Evolutionary conservation across 2,797 vertebrate genomes (phyloP), one percentile per base, ranked within the genome.

Genomic region (Ataeniobius toweri): DNA sequence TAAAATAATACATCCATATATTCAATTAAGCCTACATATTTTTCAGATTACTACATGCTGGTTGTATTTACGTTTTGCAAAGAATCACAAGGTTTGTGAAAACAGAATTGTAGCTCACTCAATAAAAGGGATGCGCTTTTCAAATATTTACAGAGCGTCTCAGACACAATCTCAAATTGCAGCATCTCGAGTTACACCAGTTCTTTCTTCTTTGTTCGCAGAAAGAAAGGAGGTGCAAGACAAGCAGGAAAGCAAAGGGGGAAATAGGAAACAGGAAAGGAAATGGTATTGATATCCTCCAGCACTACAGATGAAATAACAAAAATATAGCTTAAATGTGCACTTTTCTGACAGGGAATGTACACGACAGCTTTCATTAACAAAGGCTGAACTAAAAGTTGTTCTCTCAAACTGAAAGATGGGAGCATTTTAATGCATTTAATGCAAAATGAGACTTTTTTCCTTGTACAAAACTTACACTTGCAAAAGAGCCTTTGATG

Each of bases 211-310:
- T 75, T 31, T 53, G 73, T 56, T 75, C 67, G n/a, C n/a, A 31
- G 46, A 58, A 0, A 78, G 13, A 41, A 53, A 26, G 14, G 26
- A 78, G 70, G 65, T 26, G 26, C 20, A 53, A 2, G 69, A 68
- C 51, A 10, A 80, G 73, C 73, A 56, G 39, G 39, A 20, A 75
- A 58, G 26, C 63, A 18, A 9, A 80, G 8, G 8, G 26, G 70
- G 71, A 83, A 84, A 72, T 71, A 76, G 63, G 58, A 85, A 85
- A 82, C 76, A 79, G 71, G 73, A 86, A 86, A 73, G 75, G 31
- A 84, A 86, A 80, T 77, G n/a, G 16, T 18, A 81, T n/a, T 78
- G 59, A 76, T 73, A 78, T 83, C 79, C 73, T 78, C 69, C 58
- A 68, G 70, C 48, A 46, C 41, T 44, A 26, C 73, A 85, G 44